Conservation (phyloP, 2,888 invertebrate genomes). For the Liodrosophila aerea region DNA sequence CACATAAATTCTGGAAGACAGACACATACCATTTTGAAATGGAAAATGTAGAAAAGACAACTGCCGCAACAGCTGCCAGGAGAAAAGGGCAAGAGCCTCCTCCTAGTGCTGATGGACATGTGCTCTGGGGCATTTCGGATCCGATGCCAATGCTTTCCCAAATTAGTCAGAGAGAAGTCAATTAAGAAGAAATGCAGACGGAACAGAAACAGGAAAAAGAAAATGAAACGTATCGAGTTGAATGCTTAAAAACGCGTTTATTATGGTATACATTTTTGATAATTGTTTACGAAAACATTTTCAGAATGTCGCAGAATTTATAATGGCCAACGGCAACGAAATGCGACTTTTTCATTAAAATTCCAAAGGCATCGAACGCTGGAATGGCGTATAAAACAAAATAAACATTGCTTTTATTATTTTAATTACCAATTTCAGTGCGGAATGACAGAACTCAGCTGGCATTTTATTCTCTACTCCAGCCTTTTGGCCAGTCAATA, state of each 20-base stretch:
- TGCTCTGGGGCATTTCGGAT: conserved; percentile 6
- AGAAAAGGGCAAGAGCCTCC: conserved; percentile 16
- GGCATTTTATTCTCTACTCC: conserved; percentile 25
- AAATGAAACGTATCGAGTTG: conserved; percentile 6
- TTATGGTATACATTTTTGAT: conserved; percentile 45
- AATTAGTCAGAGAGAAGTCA: conserved; percentile 66
- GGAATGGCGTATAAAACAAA: conserved; percentile 7
- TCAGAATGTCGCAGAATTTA: conserved; percentile 64
- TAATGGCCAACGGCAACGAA: conserved; percentile 21
- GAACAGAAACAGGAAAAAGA: not conserved
- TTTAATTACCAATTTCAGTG: conserved; percentile 75
- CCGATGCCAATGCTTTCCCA: conserved; percentile 50
- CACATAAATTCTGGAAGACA: conserved; percentile 60
- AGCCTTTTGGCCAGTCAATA: conserved; percentile 59
- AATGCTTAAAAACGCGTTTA: conserved; percentile 66
- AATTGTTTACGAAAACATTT: conserved; percentile 72
- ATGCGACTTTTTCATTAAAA: conserved; percentile 73
- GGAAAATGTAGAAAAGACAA: conserved; percentile 40
- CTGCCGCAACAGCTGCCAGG: conserved; percentile 55
- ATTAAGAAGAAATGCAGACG: conserved; percentile 58
- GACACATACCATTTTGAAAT: conserved; percentile 38
- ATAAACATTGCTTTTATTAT: conserved; percentile 74
- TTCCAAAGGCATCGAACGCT: conserved; percentile 55
- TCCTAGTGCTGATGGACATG: conserved; percentile 44
- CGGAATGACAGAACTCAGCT: conserved; percentile 55